These are phyloP conservation scores for Bovichtus variegatus DNA, from an alignment of 2,797 vertebrate species.

Conservation along the genomic window DNA sequence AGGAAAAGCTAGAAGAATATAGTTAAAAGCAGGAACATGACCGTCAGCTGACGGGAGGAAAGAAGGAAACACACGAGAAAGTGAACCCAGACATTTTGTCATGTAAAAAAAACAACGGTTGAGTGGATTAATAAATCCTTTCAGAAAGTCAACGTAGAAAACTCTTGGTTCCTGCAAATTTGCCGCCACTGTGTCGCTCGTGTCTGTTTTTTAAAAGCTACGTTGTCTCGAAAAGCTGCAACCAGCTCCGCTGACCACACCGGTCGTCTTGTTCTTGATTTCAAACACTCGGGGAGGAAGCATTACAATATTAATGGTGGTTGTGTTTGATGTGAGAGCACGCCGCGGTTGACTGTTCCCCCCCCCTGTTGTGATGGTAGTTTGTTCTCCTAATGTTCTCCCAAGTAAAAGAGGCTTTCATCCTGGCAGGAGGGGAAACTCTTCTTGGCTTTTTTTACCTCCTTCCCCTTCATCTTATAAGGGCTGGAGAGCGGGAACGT, in stretches of 20 bases:
- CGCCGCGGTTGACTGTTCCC: conserved; percentile 81
- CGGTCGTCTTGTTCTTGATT: conserved; percentile 58
- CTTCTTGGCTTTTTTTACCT: conserved; percentile 63
- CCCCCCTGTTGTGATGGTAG: conserved; percentile 83
- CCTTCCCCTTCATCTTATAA: conserved; percentile 63
- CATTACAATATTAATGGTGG: conserved; percentile 76
- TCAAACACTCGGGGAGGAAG: conserved; percentile 66
- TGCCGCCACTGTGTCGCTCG: conserved; percentile 1
- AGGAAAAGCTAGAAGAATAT: conserved; percentile 11
- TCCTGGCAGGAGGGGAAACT: conserved; percentile 82
- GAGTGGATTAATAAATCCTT: not conserved
- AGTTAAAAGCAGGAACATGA: not conserved
- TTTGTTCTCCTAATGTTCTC: conserved; percentile 88
- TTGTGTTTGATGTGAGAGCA: conserved; percentile 85
- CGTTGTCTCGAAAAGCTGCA: conserved; percentile 37
- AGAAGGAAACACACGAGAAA: not conserved
- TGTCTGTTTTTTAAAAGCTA: conserved; percentile 20
- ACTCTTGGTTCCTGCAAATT: not conserved
- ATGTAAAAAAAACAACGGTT: not conserved
- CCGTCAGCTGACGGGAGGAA: not conserved
- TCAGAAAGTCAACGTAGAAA: not conserved
- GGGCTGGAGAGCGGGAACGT: conserved; percentile 31
- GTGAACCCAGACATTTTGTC: not conserved
- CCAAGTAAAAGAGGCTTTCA: conserved; percentile 86
- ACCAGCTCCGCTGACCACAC: conserved; percentile 63